Evolutionary conservation across 2,888 invertebrate genomes (phyloP).

Genomic region (Bugulina stolonifera): DNA sequence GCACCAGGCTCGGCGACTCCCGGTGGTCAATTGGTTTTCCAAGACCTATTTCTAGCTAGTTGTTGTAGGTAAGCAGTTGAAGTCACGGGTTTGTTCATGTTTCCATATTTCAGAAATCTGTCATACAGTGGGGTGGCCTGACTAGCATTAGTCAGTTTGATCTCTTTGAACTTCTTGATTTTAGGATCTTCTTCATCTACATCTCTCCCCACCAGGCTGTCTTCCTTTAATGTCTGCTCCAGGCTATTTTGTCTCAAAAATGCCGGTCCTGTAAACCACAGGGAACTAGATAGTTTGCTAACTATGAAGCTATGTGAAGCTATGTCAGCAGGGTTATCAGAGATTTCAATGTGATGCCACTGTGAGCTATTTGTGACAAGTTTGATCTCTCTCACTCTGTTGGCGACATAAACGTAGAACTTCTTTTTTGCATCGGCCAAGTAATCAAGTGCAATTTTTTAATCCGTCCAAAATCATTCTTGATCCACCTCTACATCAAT

Average conservation of each 20-base stretch:
- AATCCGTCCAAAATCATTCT: slow-evolving; percentile 10
- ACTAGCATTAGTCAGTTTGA: not conserved
- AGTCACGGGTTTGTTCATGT: not conserved
- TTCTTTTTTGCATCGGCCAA: not conserved
- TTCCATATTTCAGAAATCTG: not conserved
- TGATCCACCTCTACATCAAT: not conserved
- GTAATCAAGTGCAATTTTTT: slow-evolving; percentile 3
- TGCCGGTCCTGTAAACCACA: not conserved
- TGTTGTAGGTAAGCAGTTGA: not conserved
- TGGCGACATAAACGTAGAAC: slow-evolving; percentile 2
- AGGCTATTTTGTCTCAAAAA: not conserved
- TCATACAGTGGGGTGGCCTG: not conserved
- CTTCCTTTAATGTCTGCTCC: too few relatives aligned
- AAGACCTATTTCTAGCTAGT: not conserved
- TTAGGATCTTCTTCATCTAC: not conserved
- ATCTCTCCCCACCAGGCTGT: too few relatives aligned
- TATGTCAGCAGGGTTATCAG: slow-evolving; percentile 1
- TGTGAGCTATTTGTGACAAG: not conserved
- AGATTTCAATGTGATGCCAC: not conserved
- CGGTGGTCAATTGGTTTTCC: not conserved
- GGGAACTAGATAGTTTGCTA: not conserved
- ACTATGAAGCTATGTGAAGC: not conserved
- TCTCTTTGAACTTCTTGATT: not conserved
- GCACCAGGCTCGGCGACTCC: not conserved
- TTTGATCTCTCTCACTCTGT: not conserved